phyloP scores from a whole-genome alignment of 2,113 vertebrate species.

The Catagonus wagneri region DNA sequence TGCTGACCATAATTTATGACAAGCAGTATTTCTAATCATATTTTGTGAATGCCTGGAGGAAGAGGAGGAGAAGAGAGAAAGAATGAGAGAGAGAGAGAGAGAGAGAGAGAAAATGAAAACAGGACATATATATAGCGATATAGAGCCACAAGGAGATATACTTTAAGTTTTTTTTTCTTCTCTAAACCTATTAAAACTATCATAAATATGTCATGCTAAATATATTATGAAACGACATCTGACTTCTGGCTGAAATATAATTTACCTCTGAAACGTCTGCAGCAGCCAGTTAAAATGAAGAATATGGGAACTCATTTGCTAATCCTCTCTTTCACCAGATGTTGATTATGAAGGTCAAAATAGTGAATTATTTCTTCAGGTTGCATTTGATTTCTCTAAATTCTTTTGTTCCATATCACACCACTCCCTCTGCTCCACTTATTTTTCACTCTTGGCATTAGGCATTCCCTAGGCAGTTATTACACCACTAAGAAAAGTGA shows the following conservation, averaged over 20 bases:
- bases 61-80: background rate
- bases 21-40: background rate
- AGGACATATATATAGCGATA: background rate
- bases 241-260: background rate
- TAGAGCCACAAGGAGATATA: background rate
- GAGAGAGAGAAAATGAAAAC: background rate
- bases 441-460: slow-evolving; percentile 62
- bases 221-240: background rate
- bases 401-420: background rate
- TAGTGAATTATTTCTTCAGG: slow-evolving; percentile 6
- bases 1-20: background rate
- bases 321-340: background rate
- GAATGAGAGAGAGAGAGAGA: background rate
- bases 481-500: slow-evolving; percentile 60
- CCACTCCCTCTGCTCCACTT: slow-evolving; percentile 52
- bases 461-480: slow-evolving; percentile 61
- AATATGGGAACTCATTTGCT: background rate
- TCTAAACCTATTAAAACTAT: background rate
- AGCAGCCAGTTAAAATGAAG: background rate
- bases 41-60: background rate
- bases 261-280: background rate
- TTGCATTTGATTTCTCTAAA: background rate
- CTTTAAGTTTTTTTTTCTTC: background rate
- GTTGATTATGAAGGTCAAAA: slow-evolving; percentile 12
- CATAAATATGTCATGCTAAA: background rate